These are phyloP conservation scores for Montipora efflorescens DNA, from an alignment of 64 coral and sea anemone species.

Conservation along the genomic window DNA sequence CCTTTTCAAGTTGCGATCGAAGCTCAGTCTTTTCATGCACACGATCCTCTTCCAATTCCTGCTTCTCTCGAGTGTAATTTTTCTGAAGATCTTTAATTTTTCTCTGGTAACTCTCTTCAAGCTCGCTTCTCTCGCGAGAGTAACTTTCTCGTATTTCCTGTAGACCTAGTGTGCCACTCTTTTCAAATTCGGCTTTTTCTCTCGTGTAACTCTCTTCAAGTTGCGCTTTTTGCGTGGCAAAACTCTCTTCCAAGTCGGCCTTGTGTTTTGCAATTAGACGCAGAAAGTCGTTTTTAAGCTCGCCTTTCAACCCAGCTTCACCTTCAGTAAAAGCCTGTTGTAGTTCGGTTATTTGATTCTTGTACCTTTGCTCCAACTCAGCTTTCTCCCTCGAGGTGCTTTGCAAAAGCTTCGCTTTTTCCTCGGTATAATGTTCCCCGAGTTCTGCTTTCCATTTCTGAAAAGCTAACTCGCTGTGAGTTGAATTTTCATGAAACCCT, in stretches of 20 bases:
- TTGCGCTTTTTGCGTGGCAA: constrained; percentile 77
- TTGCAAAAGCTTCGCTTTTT: constrained; percentile 88
- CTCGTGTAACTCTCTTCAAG: constrained; percentile 87
- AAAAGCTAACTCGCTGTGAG: constrained; percentile 79
- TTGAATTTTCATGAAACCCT: constrained; percentile 82
- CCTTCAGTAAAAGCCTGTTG: constrained; percentile 91
- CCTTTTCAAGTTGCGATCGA: constrained; percentile 84
- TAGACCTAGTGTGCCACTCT: constrained; percentile 68
- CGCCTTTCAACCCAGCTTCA: constrained; percentile 91
- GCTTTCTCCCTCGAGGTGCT: constrained; percentile 77
- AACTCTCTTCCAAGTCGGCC: constrained; percentile 88
- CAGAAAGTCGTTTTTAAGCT: constrained; percentile 95
- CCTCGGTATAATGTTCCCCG: constrained; percentile 85
- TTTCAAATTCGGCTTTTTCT: constrained; percentile 77
- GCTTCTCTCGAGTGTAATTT: constrained; percentile 83
- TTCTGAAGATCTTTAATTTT: constrained; percentile 93
- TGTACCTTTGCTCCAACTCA: constrained; percentile 83
- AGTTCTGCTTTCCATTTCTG: constrained; percentile 96
- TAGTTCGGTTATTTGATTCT: constrained; percentile 89
- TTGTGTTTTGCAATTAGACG: constrained; percentile 81
- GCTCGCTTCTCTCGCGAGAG: constrained; percentile 81
- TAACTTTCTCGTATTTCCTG: constrained; percentile 89
- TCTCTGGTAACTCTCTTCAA: constrained; percentile 91
- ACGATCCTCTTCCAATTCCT: constrained; percentile 85
- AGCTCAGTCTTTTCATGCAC: constrained; percentile 73